These are phyloP conservation scores for Eledone cirrhosa DNA, from an alignment of 2,888 invertebrate genomes.

Conservation along the genomic window DNA sequence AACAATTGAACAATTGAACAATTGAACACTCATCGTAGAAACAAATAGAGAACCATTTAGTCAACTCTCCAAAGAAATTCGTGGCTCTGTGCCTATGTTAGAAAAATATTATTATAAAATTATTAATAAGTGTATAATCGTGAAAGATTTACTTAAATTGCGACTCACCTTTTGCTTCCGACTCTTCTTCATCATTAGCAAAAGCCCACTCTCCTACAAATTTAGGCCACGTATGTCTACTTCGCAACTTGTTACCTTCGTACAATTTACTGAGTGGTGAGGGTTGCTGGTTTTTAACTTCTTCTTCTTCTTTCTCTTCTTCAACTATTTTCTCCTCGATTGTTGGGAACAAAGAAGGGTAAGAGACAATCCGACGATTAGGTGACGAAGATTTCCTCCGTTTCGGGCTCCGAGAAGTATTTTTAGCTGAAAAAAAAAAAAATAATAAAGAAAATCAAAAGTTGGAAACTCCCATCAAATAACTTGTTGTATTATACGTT, in stretches of 20 bases:
- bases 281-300: slow-evolving; percentile 42
- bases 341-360: slow-evolving; percentile 47
- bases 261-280: slow-evolving; percentile 56
- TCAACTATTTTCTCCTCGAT: slow-evolving; percentile 64
- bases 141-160: too few relatives aligned
- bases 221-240: slow-evolving; percentile 45
- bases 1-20: too few relatives aligned
- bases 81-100: too few relatives aligned
- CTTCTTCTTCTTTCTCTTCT: slow-evolving; percentile 69
- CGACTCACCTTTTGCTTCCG: neutral
- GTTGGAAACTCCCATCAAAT: neutral
- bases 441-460: neutral
- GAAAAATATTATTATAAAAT: too few relatives aligned
- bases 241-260: slow-evolving; percentile 46
- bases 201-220: slow-evolving; percentile 51
- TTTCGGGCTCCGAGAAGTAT: slow-evolving; percentile 19
- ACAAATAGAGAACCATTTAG: too few relatives aligned
- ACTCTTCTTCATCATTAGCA: slow-evolving; percentile 35
- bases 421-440: neutral
- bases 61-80: too few relatives aligned
- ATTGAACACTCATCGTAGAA: too few relatives aligned
- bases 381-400: slow-evolving; percentile 32
- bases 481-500: too few relatives aligned
- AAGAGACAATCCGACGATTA: slow-evolving; percentile 42
- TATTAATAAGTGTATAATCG: too few relatives aligned